phyloP scores from a whole-genome alignment of 1,140 invertebrate species.

The Hypsibius dujardini region DNA sequence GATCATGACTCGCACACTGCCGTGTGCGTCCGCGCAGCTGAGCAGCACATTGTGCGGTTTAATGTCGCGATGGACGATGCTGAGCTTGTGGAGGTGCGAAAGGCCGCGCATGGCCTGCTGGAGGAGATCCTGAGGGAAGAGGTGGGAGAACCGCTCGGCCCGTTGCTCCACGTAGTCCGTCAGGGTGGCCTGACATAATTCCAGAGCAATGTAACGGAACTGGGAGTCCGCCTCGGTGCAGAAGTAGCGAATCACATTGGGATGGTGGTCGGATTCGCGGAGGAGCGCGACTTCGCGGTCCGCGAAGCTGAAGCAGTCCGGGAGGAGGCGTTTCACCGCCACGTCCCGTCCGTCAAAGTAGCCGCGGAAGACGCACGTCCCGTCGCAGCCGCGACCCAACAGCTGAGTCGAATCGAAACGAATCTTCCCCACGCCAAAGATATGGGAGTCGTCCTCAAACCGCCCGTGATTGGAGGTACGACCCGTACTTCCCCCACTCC shows the following conservation, averaged over 20 bases:
- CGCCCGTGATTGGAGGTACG: slow-evolving; percentile 21
- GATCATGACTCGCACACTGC: slow-evolving; percentile 75
- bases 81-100: slow-evolving; percentile 77
- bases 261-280: slow-evolving; percentile 81
- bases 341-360: slow-evolving; percentile 78
- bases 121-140: slow-evolving; percentile 51
- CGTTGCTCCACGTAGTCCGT: slow-evolving; percentile 68
- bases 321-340: slow-evolving; percentile 85
- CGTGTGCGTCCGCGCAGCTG: slow-evolving; percentile 47
- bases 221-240: slow-evolving; percentile 40
- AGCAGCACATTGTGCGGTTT: slow-evolving; percentile 95
- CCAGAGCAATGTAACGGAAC: slow-evolving; percentile 82
- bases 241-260: slow-evolving; percentile 70
- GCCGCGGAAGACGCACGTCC: slow-evolving; percentile 85
- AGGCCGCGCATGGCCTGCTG: slow-evolving; percentile 70
- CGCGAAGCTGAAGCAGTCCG: slow-evolving; percentile 83
- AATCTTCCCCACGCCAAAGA: slow-evolving; percentile 61
- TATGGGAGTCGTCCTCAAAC: slow-evolving; percentile 3
- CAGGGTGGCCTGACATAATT: slow-evolving; percentile 80
- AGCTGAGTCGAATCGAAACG: slow-evolving; percentile 63
- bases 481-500: slow-evolving; percentile 18
- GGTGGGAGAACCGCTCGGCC: slow-evolving; percentile 38
- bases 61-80: slow-evolving; percentile 91
- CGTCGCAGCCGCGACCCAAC: slow-evolving; percentile 92
- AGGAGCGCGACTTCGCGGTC: slow-evolving; percentile 88